Conservation (phyloP, 1,140 invertebrate genomes). For the Physella acuta region DNA sequence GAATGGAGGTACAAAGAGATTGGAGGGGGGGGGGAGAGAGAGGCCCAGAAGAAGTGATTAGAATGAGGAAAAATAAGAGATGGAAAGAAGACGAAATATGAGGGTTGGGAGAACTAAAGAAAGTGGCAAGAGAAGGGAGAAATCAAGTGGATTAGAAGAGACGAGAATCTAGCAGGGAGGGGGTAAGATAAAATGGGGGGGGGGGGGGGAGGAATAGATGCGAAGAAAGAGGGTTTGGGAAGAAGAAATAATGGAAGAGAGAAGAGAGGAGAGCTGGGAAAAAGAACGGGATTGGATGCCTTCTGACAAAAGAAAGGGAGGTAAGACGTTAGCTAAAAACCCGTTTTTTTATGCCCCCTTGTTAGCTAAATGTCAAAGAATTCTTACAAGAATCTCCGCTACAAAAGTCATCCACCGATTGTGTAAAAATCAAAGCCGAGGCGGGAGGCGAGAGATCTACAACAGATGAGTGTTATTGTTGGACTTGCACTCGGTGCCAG, state of each 20-base stretch:
- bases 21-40: background rate
- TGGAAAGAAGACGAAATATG: slow-evolving; percentile 1
- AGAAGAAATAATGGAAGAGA: slow-evolving; percentile 2
- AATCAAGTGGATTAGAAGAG: background rate
- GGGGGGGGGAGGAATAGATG: background rate
- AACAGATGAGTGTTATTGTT: no score
- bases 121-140: background rate
- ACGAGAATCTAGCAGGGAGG: background rate
- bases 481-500: no score
- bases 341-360: no score
- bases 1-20: background rate
- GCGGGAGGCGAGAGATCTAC: no score
- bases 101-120: slow-evolving; percentile 11
- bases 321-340: no score
- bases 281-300: background rate
- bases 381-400: no score
- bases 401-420: no score
- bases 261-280: background rate
- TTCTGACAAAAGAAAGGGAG: no score
- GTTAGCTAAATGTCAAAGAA: no score
- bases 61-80: background rate
- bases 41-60: background rate
- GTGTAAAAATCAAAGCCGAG: no score
- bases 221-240: background rate
- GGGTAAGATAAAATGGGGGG: background rate